phyloP scores from a whole-genome alignment of 2,797 vertebrate species.

The Xyrichtys novacula region DNA sequence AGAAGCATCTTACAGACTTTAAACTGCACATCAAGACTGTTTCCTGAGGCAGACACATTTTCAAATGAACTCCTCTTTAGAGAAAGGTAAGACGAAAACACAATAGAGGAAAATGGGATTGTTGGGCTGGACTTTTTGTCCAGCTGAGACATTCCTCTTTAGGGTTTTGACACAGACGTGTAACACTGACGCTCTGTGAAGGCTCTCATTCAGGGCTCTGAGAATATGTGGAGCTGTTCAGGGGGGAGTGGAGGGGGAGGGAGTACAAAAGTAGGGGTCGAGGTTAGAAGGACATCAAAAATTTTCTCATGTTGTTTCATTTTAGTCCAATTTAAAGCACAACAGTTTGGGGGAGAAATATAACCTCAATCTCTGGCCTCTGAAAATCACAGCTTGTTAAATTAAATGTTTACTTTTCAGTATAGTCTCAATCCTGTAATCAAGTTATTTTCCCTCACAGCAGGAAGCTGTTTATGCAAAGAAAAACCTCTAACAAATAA shows the following conservation, averaged over 20 bases:
- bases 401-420: too few relatives aligned
- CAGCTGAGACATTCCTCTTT: slow-evolving; percentile 32
- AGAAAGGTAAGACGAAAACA: background rate
- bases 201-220: slow-evolving; percentile 65
- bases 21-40: slow-evolving; percentile 5
- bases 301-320: slow-evolving; percentile 10
- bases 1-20: background rate
- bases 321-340: too few relatives aligned
- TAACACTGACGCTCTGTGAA: slow-evolving; percentile 65
- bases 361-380: background rate
- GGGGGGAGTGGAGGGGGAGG: background rate
- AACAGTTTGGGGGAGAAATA: too few relatives aligned
- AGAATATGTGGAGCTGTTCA: slow-evolving; percentile 46
- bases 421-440: background rate
- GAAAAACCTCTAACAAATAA: background rate
- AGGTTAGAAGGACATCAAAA: slow-evolving; percentile 9
- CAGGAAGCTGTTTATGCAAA: background rate
- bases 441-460: background rate
- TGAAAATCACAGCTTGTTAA: too few relatives aligned
- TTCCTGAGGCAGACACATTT: background rate
- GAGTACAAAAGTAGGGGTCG: slow-evolving; percentile 4
- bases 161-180: slow-evolving; percentile 67
- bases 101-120: slow-evolving; percentile 24
- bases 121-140: slow-evolving; percentile 27
- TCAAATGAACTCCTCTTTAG: slow-evolving; percentile 1